Evolutionary conservation across 2,888 invertebrate species (phyloP).

Genomic region (Ophion costatus): DNA sequence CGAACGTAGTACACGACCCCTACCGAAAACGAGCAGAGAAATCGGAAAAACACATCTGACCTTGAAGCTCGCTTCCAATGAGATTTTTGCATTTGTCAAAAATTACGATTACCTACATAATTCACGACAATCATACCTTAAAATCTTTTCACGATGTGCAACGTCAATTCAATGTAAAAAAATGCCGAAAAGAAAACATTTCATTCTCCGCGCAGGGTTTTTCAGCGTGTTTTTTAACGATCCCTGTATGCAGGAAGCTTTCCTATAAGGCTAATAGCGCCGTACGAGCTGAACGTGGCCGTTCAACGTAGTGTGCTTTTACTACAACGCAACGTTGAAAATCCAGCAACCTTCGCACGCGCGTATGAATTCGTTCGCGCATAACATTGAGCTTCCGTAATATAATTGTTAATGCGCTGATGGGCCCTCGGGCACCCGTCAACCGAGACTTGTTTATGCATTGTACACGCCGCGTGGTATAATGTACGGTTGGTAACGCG

Average conservation of each 20-base stretch:
- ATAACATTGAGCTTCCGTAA: slow-evolving; percentile 81
- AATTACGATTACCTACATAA: too few relatives aligned
- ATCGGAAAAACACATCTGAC: too few relatives aligned
- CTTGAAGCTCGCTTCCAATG: too few relatives aligned
- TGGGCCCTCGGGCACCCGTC: slow-evolving; percentile 76
- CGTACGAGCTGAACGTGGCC: slow-evolving; percentile 33
- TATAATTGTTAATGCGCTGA: slow-evolving; percentile 83
- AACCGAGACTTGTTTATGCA: slow-evolving; percentile 75
- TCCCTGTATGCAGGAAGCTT: slow-evolving; percentile 18
- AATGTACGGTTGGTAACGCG: slow-evolving; percentile 73
- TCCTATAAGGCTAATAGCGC: slow-evolving; percentile 22
- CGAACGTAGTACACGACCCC: too few relatives aligned
- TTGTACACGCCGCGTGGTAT: slow-evolving; percentile 71
- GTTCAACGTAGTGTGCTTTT: slow-evolving; percentile 30
- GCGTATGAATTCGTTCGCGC: slow-evolving; percentile 80
- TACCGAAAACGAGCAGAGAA: too few relatives aligned
- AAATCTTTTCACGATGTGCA: too few relatives aligned
- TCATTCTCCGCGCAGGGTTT: neutral
- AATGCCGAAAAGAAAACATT: neutral
- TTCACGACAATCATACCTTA: too few relatives aligned
- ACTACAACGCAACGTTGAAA: slow-evolving; percentile 47
- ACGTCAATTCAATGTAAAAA: too few relatives aligned
- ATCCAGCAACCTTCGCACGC: slow-evolving; percentile 72
- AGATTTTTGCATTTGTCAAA: too few relatives aligned
- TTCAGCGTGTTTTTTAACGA: slow-evolving; percentile 5